Evolutionary conservation across 37 sponge, comb jelly and placozoan species (phyloP), one percentile per base, ranked within the genome.

Genomic region (Agelas oroides): DNA sequence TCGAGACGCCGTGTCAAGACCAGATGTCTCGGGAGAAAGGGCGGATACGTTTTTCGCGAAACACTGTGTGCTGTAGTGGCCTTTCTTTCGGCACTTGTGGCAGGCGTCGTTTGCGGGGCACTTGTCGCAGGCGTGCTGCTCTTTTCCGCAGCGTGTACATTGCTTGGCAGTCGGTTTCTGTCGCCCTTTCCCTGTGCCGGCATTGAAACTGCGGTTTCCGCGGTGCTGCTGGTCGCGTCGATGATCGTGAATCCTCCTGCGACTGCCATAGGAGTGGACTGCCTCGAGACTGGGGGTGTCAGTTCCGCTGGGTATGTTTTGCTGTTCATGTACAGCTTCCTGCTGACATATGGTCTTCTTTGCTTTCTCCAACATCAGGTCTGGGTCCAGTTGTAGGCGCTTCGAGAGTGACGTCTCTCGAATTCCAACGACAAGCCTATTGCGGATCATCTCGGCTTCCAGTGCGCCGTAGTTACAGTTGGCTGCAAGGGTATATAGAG

Each of bases 341-440:
- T n/a, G n/a, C n/a, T n/a, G n/a, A n/a, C n/a, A n/a, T n/a, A n/a
- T n/a, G n/a, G n/a, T n/a, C n/a, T n/a, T n/a, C n/a, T n/a, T n/a
- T n/a, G n/a, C n/a, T n/a, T n/a, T n/a, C n/a, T n/a, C n/a, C n/a
- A n/a, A n/a, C n/a, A n/a, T 66, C 17, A 80, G 70, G 12, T 66
- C 80, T 24, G 80, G 33, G 53, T 80, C 68, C 1, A 80, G 55
- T 17, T 80, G 80, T 27, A 80, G 56, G 2, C 57, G 68, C 46
- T 80, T 35, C 13, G 69, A 80, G 12, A 67, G 32, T 1, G 55
- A 15, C 15, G 56, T 62, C 34, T 80, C 63, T 39, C 75, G 24
- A 24, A 74, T 83, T 11, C 74, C 74, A 6, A 74, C 65, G 38
- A 83, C 65, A 15, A 83, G 52, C 32, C 75, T 39, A 54, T 83